phyloP scores from a whole-genome alignment of 2,888 invertebrate genomes.

The Pollenia angustigena region DNA sequence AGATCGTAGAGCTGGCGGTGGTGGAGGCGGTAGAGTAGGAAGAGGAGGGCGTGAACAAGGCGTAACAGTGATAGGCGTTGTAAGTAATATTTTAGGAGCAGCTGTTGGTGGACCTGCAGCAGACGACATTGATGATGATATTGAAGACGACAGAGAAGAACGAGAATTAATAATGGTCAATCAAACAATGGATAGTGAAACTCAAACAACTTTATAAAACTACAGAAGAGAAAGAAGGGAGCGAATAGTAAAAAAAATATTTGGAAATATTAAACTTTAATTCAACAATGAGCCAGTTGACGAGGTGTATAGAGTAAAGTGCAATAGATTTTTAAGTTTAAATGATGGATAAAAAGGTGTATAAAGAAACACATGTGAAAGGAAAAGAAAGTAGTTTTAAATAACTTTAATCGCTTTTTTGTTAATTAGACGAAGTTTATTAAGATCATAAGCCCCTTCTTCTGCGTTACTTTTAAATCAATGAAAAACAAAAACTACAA shows the following conservation, averaged over 20 bases:
- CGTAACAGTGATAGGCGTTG: slow-evolving; percentile 26
- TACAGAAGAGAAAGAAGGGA: slow-evolving; percentile 49
- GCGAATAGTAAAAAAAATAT: slow-evolving; percentile 40
- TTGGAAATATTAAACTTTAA: slow-evolving; percentile 6
- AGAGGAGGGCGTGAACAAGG: slow-evolving; percentile 20
- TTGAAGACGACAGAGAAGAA: slow-evolving; percentile 41
- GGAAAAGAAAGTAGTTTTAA: slow-evolving; percentile 56
- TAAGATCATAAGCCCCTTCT: slow-evolving; percentile 44
- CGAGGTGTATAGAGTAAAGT: slow-evolving; percentile 9
- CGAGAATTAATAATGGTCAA: slow-evolving; percentile 61
- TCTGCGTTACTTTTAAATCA: slow-evolving; percentile 54
- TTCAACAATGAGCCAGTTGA: not conserved
- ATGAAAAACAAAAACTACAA: slow-evolving; percentile 59
- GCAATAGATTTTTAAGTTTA: slow-evolving; percentile 47
- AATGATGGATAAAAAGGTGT: not conserved
- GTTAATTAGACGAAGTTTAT: slow-evolving; percentile 61
- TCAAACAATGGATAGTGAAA: slow-evolving; percentile 69
- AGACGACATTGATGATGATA: slow-evolving; percentile 7
- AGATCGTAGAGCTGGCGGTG: slow-evolving; percentile 75
- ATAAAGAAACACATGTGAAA: not conserved
- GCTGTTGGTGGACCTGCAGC: slow-evolving; percentile 7
- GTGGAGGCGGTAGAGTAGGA: slow-evolving; percentile 65
- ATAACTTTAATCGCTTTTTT: slow-evolving; percentile 68
- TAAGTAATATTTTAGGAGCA: slow-evolving; percentile 38
- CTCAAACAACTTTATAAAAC: slow-evolving; percentile 70